These are phyloP conservation scores for Parnassius orleans DNA, from an alignment of 2,888 invertebrate species.

Conservation along the genomic window DNA sequence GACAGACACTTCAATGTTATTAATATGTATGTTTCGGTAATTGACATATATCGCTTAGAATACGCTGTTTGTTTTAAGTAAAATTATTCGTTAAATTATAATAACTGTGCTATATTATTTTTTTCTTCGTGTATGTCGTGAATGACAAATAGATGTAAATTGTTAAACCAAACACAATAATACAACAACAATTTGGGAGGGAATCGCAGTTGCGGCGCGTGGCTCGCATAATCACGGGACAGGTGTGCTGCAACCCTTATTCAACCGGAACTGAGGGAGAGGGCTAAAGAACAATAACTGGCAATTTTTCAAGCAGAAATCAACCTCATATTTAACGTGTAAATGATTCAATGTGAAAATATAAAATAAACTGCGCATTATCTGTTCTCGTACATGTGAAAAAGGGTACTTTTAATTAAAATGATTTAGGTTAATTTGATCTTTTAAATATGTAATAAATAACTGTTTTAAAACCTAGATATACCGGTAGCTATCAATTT, in stretches of 20 bases:
- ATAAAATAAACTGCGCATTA: background rate
- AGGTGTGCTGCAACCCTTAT: conserved; percentile 39
- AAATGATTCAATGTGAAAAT: background rate
- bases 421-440: no score
- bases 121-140: conserved; percentile 5
- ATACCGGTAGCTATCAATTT: no score
- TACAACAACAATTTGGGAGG: conserved; percentile 27
- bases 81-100: no score
- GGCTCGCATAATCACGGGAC: conserved; percentile 36
- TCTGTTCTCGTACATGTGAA: background rate
- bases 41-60: no score
- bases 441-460: no score
- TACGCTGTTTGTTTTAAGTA: no score
- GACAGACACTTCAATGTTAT: no score
- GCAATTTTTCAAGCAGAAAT: conserved; percentile 18
- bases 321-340: conserved; percentile 6
- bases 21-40: no score
- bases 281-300: conserved; percentile 24
- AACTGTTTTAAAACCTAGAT: no score
- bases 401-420: no score
- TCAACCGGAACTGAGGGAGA: conserved; percentile 30
- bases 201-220: conserved; percentile 32
- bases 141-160: conserved; percentile 17
- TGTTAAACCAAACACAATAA: conserved; percentile 25
- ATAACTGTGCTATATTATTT: background rate